A percentile compares a stretch with the other conserved stretches of the same genome.
phyloP scores from a whole-genome alignment of 2,797 vertebrate genomes.

The Halcyon badia region DNA sequence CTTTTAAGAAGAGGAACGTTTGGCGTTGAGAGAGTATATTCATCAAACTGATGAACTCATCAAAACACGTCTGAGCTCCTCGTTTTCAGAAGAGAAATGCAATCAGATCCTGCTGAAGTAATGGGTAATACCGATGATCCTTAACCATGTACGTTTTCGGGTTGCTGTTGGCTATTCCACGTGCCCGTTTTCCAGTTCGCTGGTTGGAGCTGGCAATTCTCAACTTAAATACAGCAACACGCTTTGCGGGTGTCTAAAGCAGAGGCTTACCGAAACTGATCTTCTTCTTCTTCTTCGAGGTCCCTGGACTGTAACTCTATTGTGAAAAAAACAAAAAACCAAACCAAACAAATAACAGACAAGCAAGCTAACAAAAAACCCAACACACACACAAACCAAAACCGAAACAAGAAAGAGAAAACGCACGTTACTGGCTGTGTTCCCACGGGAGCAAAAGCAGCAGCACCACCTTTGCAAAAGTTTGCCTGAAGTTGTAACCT shows the following conservation, averaged over 20 bases:
- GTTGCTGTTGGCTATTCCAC: background rate
- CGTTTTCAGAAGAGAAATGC: background rate
- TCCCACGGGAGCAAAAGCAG: background rate
- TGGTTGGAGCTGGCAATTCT: background rate
- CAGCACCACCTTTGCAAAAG: background rate
- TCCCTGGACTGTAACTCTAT: background rate
- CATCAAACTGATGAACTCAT: too few species aligned
- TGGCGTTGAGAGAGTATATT: background rate
- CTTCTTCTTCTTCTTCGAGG: background rate
- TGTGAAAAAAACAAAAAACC: background rate
- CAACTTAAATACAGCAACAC: background rate
- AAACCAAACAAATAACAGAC: background rate
- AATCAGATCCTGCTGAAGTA: background rate
- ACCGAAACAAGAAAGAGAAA: background rate
- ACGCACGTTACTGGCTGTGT: background rate
- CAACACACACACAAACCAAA: too few species aligned
- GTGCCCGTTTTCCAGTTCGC: background rate
- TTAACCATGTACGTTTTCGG: background rate
- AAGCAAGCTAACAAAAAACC: too few species aligned
- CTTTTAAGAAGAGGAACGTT: background rate
- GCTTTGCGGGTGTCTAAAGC: background rate
- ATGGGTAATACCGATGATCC: background rate
- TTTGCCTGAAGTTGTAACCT: fast-evolving
- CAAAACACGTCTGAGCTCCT: background rate
- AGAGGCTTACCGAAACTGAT: background rate